Evolutionary conservation across 2,888 invertebrate genomes (phyloP).

Genomic region (Gryllus longicercus): DNA sequence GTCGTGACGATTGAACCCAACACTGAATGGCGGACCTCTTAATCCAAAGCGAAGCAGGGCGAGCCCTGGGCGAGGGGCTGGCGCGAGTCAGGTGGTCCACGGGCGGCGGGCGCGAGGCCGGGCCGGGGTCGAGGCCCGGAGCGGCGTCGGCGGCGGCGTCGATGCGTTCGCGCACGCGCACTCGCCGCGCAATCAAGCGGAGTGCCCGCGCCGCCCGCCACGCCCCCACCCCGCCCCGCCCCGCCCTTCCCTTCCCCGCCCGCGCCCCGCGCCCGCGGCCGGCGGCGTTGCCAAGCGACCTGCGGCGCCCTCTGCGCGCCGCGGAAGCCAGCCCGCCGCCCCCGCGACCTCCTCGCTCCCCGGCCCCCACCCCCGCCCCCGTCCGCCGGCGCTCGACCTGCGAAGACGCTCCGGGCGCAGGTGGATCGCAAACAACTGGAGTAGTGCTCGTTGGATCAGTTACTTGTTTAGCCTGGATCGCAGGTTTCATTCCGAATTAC

Average conservation of each 20-base stretch:
- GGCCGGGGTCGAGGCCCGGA: background rate
- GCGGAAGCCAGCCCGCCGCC: background rate
- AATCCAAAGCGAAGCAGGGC: too few relatives aligned
- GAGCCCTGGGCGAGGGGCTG: too few relatives aligned
- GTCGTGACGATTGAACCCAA: too few relatives aligned
- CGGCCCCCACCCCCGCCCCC: too few relatives aligned
- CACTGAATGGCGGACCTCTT: too few relatives aligned
- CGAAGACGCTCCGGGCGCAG: too few relatives aligned
- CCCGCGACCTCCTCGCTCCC: background rate
- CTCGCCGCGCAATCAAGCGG: background rate
- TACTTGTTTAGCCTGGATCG: too few relatives aligned
- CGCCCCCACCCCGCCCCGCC: background rate
- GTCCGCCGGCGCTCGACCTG: too few relatives aligned
- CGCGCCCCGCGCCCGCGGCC: background rate
- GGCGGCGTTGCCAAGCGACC: conserved; percentile 3
- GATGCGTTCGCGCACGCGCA: background rate
- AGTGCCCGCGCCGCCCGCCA: background rate
- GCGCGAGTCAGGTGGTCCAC: background rate
- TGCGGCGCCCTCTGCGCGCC: conserved; percentile 3
- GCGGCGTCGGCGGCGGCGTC: background rate
- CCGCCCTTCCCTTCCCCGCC: background rate
- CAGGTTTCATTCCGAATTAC: too few relatives aligned
- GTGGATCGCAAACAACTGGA: too few relatives aligned
- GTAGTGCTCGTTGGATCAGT: too few relatives aligned
- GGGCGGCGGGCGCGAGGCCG: background rate